Percentiles rank a stretch among this genome's conserved stretches.
These are phyloP conservation scores for Trypoxylon attenuatum DNA, from an alignment of 2,888 invertebrate genomes.

Conservation along the genomic window DNA sequence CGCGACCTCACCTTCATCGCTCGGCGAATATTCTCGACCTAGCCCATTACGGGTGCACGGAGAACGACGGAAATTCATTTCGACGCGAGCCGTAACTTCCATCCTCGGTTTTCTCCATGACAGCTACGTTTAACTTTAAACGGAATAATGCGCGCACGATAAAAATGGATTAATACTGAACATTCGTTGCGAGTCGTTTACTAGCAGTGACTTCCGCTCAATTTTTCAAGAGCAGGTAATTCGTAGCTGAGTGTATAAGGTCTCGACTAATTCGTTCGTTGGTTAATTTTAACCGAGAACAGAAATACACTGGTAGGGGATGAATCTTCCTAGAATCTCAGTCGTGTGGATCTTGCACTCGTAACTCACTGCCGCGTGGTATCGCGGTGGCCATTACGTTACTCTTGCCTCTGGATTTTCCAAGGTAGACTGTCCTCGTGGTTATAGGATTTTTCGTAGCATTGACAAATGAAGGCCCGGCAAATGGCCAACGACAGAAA, in stretches of 20 bases:
- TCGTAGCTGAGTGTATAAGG: too few species aligned
- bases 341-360: slow-evolving; percentile 7
- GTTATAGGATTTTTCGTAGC: slow-evolving; percentile 22
- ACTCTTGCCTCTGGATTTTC: neutral
- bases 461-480: slow-evolving; percentile 36
- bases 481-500: slow-evolving; percentile 15
- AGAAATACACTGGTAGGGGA: neutral
- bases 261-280: neutral
- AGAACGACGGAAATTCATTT: too few species aligned
- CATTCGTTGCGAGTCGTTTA: too few species aligned
- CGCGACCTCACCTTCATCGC: neutral
- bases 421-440: neutral
- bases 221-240: too few species aligned
- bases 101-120: neutral
- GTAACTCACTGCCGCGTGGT: slow-evolving; percentile 5
- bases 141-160: too few species aligned
- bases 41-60: too few species aligned
- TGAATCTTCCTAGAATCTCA: slow-evolving; percentile 9
- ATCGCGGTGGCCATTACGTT: neutral
- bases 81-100: neutral
- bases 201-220: too few species aligned
- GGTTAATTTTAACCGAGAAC: neutral
- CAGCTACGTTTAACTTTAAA: neutral
- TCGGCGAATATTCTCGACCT: too few species aligned
- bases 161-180: too few species aligned